Percentiles rank a stretch among this genome's conserved stretches.
phyloP scores from a whole-genome alignment of 2,797 vertebrate species.

The Lycodopsis pacificus region DNA sequence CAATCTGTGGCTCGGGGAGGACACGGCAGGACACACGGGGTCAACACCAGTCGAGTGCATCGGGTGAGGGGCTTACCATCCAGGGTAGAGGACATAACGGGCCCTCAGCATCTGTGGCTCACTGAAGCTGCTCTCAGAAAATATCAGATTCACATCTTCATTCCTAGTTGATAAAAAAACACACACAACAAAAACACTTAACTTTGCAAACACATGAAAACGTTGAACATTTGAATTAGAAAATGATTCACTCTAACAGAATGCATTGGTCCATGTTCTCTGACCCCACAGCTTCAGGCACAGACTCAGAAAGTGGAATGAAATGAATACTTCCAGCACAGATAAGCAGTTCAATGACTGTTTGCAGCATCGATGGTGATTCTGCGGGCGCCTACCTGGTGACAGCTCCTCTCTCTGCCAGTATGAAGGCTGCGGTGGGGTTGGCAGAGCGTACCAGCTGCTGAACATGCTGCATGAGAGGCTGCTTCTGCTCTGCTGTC shows the following conservation, averaged over 20 bases:
- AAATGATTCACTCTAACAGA: not conserved
- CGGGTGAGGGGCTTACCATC: conserved; percentile 87
- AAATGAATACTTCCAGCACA: conserved; percentile 48
- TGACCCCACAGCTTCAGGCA: conserved; percentile 34
- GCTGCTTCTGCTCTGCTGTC: conserved; percentile 88
- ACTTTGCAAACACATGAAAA: not conserved
- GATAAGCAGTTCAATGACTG: conserved; percentile 58
- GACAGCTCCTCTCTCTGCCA: conserved; percentile 91
- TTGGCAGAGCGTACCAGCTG: conserved; percentile 92
- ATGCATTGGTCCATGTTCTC: not conserved
- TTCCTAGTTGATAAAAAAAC: conserved; percentile 79
- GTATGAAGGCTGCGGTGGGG: conserved; percentile 89
- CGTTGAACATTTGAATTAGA: not conserved
- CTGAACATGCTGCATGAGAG: conserved; percentile 89
- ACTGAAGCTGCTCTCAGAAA: conserved; percentile 91
- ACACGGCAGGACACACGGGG: conserved; percentile 22
- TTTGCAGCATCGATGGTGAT: conserved; percentile 62
- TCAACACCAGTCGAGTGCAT: conserved; percentile 5
- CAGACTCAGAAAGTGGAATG: not conserved
- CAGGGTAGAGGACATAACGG: conserved; percentile 94
- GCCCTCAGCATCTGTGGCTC: conserved; percentile 91
- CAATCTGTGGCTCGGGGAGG: conserved; percentile 44
- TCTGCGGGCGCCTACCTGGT: conserved; percentile 85
- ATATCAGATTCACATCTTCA: conserved; percentile 92
- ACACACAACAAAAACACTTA: not conserved